Evolutionary conservation across 1,140 invertebrate species (phyloP), one percentile per base, ranked within the genome.

Genomic region (Papilio polyxenes): DNA sequence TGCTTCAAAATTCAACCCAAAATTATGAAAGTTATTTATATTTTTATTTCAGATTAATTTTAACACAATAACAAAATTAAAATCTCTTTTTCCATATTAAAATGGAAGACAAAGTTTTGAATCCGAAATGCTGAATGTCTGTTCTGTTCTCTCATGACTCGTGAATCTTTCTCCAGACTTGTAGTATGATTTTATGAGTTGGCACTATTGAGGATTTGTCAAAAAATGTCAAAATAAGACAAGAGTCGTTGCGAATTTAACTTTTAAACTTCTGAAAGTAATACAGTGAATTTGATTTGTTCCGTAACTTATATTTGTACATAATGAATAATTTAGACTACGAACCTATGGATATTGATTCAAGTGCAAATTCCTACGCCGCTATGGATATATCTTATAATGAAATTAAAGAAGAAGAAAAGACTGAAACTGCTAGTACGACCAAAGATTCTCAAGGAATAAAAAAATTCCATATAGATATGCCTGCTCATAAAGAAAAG

Each of bases 301-400:
- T 53, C 8, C 9, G 4, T 51, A 37, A 31, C 8, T 48, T 17
- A 84, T 31, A 31, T 85, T 87, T 83, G 82, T 75, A 48, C 20
- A 77, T 56, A 77, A 77, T 77, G 75, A 84, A 59, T 80, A 80
- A 90, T 72, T 83, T 83, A 75, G 91, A 88, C 85, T 90, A 81
- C 81, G 93, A 94, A 80, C 89, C 93, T 11, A 94, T 94, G 93
- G 93, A 94, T 81, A 83, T 94, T 75, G 93, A 94, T 86, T 78
- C 90, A 62, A 94, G 92, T 82, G 72, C 84, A 40, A 87, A 88
- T 84, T 93, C 93, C n/a, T 69, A 83, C 31, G 87, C 81, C 80
- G 84, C 85, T 17, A 92, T 92, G 90, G 90, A 93, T 75, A 89
- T 91, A 84, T 92, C 91, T 62, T 89, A 87, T 62, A 83, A 81